These are phyloP conservation scores for Cynodonichthys magdalenae DNA, from an alignment of 2,797 vertebrate genomes.

Conservation along the genomic window DNA sequence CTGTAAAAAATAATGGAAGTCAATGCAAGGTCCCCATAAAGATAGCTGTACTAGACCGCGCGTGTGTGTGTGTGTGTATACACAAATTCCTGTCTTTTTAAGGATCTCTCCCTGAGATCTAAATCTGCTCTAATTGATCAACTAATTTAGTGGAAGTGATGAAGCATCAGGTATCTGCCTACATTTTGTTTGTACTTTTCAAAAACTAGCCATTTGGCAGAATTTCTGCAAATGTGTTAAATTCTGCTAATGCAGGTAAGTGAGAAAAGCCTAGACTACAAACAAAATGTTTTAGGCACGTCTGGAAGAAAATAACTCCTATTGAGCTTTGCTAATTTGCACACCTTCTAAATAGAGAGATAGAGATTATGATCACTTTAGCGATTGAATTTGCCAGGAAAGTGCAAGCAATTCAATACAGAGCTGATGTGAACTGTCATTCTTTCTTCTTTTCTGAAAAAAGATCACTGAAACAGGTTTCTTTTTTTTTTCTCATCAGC, in stretches of 20 bases:
- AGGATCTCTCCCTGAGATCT: background rate
- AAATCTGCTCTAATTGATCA: conserved; percentile 7
- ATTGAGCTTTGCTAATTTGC: background rate
- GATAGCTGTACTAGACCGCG: no score
- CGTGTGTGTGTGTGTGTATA: no score
- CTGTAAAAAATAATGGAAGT: no score
- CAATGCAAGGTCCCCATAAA: no score
- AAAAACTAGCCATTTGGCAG: background rate
- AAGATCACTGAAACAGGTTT: conserved; percentile 7
- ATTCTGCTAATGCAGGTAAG: background rate
- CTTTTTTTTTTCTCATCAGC: background rate
- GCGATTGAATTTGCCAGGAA: conserved; percentile 18
- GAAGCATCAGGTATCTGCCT: background rate
- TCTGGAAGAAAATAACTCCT: background rate
- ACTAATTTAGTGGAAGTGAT: background rate
- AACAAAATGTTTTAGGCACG: conserved; percentile 1
- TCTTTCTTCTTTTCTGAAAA: conserved; percentile 19
- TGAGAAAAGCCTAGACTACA: background rate
- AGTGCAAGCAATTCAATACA: conserved; percentile 32
- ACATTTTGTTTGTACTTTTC: background rate
- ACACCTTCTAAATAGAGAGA: background rate
- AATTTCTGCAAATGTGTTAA: background rate
- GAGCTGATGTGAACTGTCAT: conserved; percentile 21
- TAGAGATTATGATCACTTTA: background rate
- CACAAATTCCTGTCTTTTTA: background rate